A percentile compares a stretch with the other conserved stretches of the same genome.
Evolutionary conservation across 2,113 vertebrate species (phyloP).

Genomic region (Oenanthe oenanthe): DNA sequence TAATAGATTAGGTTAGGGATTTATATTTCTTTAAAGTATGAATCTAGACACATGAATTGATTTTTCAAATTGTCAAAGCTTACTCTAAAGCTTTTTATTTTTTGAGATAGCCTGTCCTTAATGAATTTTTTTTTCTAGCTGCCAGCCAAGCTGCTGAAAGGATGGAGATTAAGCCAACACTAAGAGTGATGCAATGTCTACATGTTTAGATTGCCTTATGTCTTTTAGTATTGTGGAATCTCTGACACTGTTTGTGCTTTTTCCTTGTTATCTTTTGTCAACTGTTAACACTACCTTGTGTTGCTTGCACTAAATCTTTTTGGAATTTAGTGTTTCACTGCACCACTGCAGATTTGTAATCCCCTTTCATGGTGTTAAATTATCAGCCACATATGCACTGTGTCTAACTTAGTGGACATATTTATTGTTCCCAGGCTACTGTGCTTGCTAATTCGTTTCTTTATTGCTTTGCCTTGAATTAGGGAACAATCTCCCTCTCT

Average conservation of each 20-base stretch:
- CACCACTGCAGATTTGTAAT: constrained; percentile 6
- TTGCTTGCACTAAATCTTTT: constrained; percentile 32
- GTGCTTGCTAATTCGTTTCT: constrained; percentile 45
- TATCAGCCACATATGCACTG: constrained; percentile 1
- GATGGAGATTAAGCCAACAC: neutral
- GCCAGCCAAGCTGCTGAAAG: neutral
- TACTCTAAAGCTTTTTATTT: neutral
- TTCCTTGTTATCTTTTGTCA: constrained; percentile 3
- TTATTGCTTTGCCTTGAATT: constrained; percentile 30
- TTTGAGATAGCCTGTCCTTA: neutral
- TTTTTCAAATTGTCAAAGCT: constrained; percentile 10
- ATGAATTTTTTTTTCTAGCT: neutral
- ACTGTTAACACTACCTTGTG: neutral
- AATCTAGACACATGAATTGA: neutral
- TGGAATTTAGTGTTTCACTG: neutral
- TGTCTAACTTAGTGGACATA: neutral
- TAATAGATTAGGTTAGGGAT: constrained; percentile 1
- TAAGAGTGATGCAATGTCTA: neutral
- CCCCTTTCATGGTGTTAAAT: constrained; percentile 23
- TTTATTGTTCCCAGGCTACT: constrained; percentile 8
- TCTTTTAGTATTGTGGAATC: neutral
- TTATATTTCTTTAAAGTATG: constrained; percentile 33
- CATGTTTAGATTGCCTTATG: neutral
- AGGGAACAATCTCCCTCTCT: neutral
- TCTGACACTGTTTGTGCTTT: neutral